Evolutionary conservation across 35 echinoderm and acorn worm species (phyloP).

Genomic region (Heliocidaris tuberculata): DNA sequence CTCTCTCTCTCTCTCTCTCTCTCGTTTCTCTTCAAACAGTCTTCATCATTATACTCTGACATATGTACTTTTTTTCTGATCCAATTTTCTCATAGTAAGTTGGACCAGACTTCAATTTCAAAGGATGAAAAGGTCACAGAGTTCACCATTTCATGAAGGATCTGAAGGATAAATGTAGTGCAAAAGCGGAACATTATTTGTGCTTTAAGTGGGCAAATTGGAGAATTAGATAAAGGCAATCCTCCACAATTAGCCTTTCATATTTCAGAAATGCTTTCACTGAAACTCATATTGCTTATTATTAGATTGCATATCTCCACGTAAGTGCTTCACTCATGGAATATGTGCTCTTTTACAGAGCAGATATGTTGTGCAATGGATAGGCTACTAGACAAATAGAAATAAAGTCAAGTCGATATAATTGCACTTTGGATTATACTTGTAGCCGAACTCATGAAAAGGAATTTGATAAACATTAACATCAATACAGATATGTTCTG

Average conservation of each 20-base stretch:
- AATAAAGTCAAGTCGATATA: neutral
- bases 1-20: neutral
- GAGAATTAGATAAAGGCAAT: slow-evolving; percentile 4
- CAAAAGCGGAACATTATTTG: slow-evolving; percentile 10
- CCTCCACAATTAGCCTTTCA: neutral
- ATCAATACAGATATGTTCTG: neutral
- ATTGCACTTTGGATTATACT: neutral
- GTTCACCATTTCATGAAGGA: neutral
- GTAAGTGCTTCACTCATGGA: neutral
- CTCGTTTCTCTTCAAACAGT: neutral
- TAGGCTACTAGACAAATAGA: neutral
- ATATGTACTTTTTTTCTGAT: neutral
- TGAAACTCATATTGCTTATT: neutral
- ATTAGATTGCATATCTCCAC: neutral
- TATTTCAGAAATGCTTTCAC: neutral
- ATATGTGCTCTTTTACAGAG: neutral
- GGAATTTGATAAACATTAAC: neutral
- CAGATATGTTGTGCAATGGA: neutral
- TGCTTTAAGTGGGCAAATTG: neutral
- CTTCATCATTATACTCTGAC: neutral
- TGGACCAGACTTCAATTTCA: neutral
- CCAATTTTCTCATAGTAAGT: slow-evolving; percentile 8
- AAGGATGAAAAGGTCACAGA: slow-evolving; percentile 9
- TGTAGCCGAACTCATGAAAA: neutral
- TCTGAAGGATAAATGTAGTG: neutral